Evolutionary conservation across 1,140 invertebrate genomes (phyloP).

Genomic region (Camponotus vicinus): DNA sequence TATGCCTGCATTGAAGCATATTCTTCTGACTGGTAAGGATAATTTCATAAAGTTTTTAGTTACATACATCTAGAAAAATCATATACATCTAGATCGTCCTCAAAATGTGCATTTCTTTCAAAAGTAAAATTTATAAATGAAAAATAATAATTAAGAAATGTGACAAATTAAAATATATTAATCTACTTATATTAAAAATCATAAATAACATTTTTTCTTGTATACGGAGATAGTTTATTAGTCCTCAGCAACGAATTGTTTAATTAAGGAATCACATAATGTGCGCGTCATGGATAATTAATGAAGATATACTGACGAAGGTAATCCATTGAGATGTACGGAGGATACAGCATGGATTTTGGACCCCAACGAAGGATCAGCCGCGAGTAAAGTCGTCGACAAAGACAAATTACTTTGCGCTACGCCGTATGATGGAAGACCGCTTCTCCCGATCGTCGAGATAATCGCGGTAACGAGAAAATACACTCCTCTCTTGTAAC

Average conservation of each 20-base stretch:
- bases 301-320: conserved; percentile 74
- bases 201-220: not conserved
- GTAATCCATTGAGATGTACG: conserved; percentile 88
- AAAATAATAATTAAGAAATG: not conserved
- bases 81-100: not conserved
- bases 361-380: conserved; percentile 79
- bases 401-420: conserved; percentile 85
- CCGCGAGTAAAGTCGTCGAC: conserved; percentile 84
- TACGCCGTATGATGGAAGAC: conserved; percentile 85
- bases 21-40: conserved; percentile 80
- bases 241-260: conserved; percentile 1
- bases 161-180: not conserved
- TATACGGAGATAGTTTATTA: not conserved
- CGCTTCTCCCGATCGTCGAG: conserved; percentile 86
- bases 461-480: conserved; percentile 85
- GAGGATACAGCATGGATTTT: conserved; percentile 87
- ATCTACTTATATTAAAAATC: not conserved
- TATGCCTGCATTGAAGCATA: conserved; percentile 77
- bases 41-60: not conserved
- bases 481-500: not conserved
- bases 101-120: not conserved
- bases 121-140: not conserved
- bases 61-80: too few relatives aligned
- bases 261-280: not conserved
- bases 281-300: conserved; percentile 17